A percentile compares a stretch with the other conserved stretches of the same genome.
These are phyloP conservation scores for Druceiella hillmani DNA, from an alignment of 2,888 invertebrate genomes.

Conservation along the genomic window DNA sequence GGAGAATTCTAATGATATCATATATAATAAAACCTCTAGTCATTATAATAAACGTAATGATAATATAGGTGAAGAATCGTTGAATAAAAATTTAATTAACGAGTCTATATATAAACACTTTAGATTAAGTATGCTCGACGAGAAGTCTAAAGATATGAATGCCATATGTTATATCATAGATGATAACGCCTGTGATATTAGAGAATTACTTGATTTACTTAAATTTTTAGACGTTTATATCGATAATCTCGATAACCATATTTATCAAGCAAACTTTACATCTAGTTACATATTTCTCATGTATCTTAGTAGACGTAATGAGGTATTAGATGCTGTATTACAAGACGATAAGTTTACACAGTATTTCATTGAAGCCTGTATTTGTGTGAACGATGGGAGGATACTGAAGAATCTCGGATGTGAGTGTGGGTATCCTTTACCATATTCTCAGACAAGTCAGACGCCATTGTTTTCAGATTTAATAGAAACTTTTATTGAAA, in stretches of 20 bases:
- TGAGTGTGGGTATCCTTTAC: conserved; percentile 55
- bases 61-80: conserved; percentile 28
- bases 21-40: conserved; percentile 43
- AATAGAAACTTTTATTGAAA: conserved; percentile 52
- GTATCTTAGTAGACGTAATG: no score
- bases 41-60: conserved; percentile 33
- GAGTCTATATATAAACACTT: conserved; percentile 42
- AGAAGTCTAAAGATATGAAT: conserved; percentile 38
- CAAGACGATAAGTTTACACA: conserved; percentile 41
- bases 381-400: conserved; percentile 48
- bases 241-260: no score
- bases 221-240: no score
- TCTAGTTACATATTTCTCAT: conserved; percentile 42
- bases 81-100: conserved; percentile 31
- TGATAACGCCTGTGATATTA: conserved; percentile 45
- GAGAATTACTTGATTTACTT: no score
- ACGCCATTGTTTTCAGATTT: conserved; percentile 48
- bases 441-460: conserved; percentile 39
- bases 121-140: conserved; percentile 43
- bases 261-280: conserved; percentile 37
- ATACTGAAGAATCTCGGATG: conserved; percentile 45
- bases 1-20: conserved; percentile 31
- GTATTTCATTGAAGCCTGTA: conserved; percentile 53
- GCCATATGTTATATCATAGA: conserved; percentile 36
- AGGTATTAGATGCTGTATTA: conserved; percentile 35